Conservation (phyloP, 2,888 invertebrate species). For the Phengaris arion region DNA sequence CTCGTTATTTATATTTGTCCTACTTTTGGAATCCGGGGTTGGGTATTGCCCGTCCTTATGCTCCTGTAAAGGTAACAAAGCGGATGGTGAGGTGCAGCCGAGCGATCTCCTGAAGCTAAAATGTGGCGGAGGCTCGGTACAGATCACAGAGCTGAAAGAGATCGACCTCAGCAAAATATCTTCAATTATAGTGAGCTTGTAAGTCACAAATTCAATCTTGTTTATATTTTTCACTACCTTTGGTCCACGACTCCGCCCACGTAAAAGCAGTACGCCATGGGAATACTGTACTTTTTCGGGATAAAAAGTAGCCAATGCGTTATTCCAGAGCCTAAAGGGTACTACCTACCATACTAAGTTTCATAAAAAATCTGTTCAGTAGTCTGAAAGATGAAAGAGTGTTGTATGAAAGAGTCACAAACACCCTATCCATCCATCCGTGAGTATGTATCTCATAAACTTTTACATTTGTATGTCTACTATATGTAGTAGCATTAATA, state of each 20-base stretch:
- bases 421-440: no score
- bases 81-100: slow-evolving; percentile 74
- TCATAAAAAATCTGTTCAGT: no score
- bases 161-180: slow-evolving; percentile 81
- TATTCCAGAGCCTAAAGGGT: no score
- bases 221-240: neutral
- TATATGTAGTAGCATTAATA: no score
- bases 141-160: slow-evolving; percentile 80
- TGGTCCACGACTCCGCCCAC: no score
- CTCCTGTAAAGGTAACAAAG: slow-evolving; percentile 79
- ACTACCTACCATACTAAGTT: no score
- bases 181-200: slow-evolving; percentile 83
- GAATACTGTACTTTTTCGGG: no score
- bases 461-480: no score
- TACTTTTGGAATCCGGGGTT: slow-evolving; percentile 49
- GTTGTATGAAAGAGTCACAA: no score
- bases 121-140: slow-evolving; percentile 81
- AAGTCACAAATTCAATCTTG: slow-evolving; percentile 56
- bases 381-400: no score
- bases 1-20: slow-evolving; percentile 51
- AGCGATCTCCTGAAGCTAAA: slow-evolving; percentile 81
- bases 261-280: no score
- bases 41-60: slow-evolving; percentile 75
- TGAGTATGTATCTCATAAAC: no score
- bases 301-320: neutral